These are phyloP conservation scores for Acleris cristana DNA, from an alignment of 2,888 invertebrate genomes.

Conservation along the genomic window DNA sequence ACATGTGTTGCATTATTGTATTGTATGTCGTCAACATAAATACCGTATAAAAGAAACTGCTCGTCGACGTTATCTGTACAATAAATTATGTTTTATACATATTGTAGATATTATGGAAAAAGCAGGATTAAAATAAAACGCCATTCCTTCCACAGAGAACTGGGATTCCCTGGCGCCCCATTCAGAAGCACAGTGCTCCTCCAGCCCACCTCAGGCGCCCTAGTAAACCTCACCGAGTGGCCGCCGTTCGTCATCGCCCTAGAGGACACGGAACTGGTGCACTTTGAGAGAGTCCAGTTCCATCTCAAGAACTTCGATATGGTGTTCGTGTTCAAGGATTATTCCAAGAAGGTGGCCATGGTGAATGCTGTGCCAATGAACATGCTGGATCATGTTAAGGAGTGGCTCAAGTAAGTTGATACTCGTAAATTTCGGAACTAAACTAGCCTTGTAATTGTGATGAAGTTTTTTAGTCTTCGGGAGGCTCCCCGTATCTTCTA, in stretches of 20 bases:
- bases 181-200: constrained; percentile 97
- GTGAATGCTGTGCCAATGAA: constrained; percentile 99
- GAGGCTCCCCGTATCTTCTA: too few relatives aligned
- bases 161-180: constrained; percentile 99
- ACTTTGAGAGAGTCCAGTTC: constrained; percentile 99
- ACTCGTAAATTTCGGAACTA: neutral
- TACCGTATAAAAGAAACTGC: neutral
- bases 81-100: neutral
- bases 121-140: neutral
- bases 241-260: constrained; percentile 99
- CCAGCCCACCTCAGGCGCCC: constrained; percentile 98
- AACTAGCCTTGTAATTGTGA: neutral
- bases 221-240: constrained; percentile 99
- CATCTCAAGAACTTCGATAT: constrained; percentile 99
- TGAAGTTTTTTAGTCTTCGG: too few relatives aligned
- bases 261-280: constrained; percentile 98
- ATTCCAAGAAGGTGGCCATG: constrained; percentile 96
- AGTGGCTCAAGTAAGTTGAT: constrained; percentile 96
- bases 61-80: too few relatives aligned
- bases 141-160: constrained; percentile 84
- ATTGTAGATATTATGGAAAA: neutral
- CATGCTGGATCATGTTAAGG: constrained; percentile 99
- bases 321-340: constrained; percentile 99
- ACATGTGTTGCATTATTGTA: too few relatives aligned
- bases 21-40: too few relatives aligned